These are phyloP conservation scores for Eidolon dupreanum DNA, from an alignment of 2,797 vertebrate species.

Conservation along the genomic window DNA sequence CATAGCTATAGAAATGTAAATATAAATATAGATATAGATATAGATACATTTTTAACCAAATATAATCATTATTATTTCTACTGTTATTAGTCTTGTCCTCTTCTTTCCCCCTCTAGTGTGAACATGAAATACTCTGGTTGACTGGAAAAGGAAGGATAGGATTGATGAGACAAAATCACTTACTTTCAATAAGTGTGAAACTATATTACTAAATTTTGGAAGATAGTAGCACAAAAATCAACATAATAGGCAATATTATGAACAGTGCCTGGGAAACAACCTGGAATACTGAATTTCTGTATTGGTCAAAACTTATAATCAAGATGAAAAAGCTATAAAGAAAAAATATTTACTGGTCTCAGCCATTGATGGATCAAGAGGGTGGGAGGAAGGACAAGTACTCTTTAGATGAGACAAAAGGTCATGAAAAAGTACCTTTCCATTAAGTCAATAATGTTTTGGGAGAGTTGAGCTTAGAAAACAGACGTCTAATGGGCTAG, in stretches of 20 bases:
- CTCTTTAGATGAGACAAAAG: slow-evolving; percentile 8
- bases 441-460: not conserved
- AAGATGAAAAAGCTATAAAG: not conserved
- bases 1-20: not conserved
- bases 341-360: slow-evolving; percentile 2
- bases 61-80: not conserved
- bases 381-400: not conserved
- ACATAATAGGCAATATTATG: not conserved
- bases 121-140: slow-evolving; percentile 15
- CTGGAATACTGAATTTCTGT: not conserved
- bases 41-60: not conserved
- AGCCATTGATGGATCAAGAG: not conserved
- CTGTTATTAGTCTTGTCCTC: not conserved
- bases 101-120: not conserved
- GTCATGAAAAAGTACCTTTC: not conserved
- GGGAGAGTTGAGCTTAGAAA: slow-evolving; percentile 14
- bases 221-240: slow-evolving; percentile 1
- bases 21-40: not conserved
- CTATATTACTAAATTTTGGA: not conserved
- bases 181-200: not conserved
- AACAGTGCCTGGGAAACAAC: not conserved
- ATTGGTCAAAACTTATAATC: not conserved
- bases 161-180: not conserved
- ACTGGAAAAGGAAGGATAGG: not conserved
- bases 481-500: slow-evolving; percentile 45